These are phyloP conservation scores for Thera britannica DNA, from an alignment of 2,888 invertebrate species.

Conservation along the genomic window DNA sequence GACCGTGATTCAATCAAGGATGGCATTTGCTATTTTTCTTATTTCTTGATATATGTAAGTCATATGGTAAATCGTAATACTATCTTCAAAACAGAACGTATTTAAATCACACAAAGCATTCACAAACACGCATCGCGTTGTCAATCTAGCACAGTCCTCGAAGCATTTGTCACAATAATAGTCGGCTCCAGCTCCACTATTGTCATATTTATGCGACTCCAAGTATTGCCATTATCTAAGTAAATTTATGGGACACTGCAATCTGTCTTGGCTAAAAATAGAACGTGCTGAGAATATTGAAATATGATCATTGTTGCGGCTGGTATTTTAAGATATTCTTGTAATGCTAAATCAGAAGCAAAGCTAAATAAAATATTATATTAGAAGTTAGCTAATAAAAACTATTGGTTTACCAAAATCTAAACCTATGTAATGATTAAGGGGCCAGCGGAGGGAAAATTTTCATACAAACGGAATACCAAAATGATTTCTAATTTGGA, in stretches of 20 bases:
- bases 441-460: too few relatives aligned
- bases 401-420: too few relatives aligned
- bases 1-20: neutral
- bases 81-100: constrained; percentile 13
- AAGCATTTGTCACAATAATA: constrained; percentile 29
- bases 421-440: too few relatives aligned
- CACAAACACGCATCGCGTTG: constrained; percentile 15
- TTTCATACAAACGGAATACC: too few relatives aligned
- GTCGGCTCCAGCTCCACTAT: constrained; percentile 14
- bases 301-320: constrained; percentile 1
- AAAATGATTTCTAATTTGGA: too few relatives aligned
- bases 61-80: constrained; percentile 9
- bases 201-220: constrained; percentile 23
- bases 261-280: constrained; percentile 19
- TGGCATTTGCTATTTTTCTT: neutral
- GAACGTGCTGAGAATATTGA: constrained; percentile 13
- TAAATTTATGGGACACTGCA: constrained; percentile 26
- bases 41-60: neutral
- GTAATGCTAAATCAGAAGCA: too few relatives aligned
- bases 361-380: too few relatives aligned
- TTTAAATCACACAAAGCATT: constrained; percentile 20
- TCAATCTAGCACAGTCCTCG: constrained; percentile 22
- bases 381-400: too few relatives aligned
- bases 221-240: constrained; percentile 25
- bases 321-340: too few relatives aligned